Evolutionary conservation across 2,113 vertebrate species (phyloP).

Genomic region (Macaca fascicularis): T2T-MFA8v1.1 NC_088389.1:18291001-18291500

Average conservation of each 20-base stretch:
- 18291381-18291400: not conserved
- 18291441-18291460: not conserved
- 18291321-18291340: not conserved
- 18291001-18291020: slow-evolving; percentile 20
- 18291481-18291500: not conserved
- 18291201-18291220: not conserved
- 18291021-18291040: not conserved
- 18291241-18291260: not conserved
- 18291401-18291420: not conserved
- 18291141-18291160: not conserved
- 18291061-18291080: not conserved
- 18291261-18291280: not conserved
- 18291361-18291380: not conserved
- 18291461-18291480: not conserved
- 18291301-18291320: not conserved
- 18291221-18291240: not conserved
- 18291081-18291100: not conserved
- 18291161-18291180: not conserved
- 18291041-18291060: not conserved
- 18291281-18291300: not conserved
- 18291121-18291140: not conserved
- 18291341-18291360: not conserved
- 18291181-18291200: not conserved
- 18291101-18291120: not conserved
- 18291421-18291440: not conserved